These are phyloP conservation scores for Pseudanteris insignis DNA, from an alignment of 2,888 invertebrate species.

Conservation along the genomic window DNA sequence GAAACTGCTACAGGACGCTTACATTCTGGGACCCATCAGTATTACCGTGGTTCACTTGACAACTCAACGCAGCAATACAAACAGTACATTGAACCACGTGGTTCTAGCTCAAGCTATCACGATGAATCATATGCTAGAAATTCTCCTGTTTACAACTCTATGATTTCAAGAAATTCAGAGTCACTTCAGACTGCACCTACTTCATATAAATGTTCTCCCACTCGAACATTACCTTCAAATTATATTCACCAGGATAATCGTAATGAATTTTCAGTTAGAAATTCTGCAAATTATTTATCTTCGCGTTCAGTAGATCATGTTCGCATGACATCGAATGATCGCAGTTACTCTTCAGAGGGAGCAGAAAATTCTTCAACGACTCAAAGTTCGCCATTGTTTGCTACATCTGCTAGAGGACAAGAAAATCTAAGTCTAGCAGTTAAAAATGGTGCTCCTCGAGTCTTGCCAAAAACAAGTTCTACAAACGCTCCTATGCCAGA, in stretches of 20 bases:
- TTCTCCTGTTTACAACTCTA: slow-evolving; percentile 54
- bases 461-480: slow-evolving; percentile 67
- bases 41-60: slow-evolving; percentile 54
- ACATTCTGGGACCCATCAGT: slow-evolving; percentile 57
- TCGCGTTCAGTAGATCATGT: slow-evolving; percentile 44
- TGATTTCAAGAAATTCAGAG: slow-evolving; percentile 44
- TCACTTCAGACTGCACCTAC: slow-evolving; percentile 12
- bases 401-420: slow-evolving; percentile 39
- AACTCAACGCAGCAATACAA: slow-evolving; percentile 51
- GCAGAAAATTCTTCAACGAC: slow-evolving; percentile 25
- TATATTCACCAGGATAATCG: slow-evolving; percentile 51
- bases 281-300: slow-evolving; percentile 56
- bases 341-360: slow-evolving; percentile 38
- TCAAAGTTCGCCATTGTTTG: slow-evolving; percentile 53
- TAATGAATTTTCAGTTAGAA: slow-evolving; percentile 52
- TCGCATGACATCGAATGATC: slow-evolving; percentile 23
- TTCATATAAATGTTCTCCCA: slow-evolving; percentile 51
- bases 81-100: slow-evolving; percentile 53
- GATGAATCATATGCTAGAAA: slow-evolving; percentile 54
- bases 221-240: slow-evolving; percentile 41
- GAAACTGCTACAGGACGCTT: slow-evolving; percentile 57
- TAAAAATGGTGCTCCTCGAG: slow-evolving; percentile 67
- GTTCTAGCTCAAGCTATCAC: slow-evolving; percentile 49
- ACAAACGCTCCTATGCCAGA: slow-evolving; percentile 40
- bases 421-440: slow-evolving; percentile 45